Evolutionary conservation across 1,140 invertebrate species (phyloP).

Genomic region (Dufourea novaeangliae): DNA sequence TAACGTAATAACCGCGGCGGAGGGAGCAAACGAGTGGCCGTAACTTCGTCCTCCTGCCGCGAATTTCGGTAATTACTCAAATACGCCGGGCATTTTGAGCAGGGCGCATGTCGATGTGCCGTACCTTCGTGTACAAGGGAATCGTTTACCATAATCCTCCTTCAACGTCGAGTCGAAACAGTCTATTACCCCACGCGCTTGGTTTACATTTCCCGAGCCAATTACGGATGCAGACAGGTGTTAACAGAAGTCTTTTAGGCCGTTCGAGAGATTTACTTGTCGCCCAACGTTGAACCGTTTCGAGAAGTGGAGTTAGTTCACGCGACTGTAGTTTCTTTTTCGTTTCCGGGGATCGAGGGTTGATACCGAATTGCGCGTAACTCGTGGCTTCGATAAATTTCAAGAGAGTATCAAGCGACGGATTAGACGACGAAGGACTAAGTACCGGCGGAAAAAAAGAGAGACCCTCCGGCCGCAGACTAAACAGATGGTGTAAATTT

Average conservation of each 20-base stretch:
- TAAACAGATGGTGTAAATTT: conserved; percentile 64
- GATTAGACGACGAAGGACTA: conserved; percentile 44
- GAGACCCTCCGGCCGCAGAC: conserved; percentile 44
- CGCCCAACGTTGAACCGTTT: background rate
- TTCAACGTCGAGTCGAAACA: background rate
- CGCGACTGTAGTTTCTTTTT: background rate
- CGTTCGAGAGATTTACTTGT: background rate
- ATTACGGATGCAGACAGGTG: too few species aligned
- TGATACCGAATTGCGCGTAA: background rate
- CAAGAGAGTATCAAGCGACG: conserved; percentile 40
- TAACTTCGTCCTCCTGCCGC: conserved; percentile 67
- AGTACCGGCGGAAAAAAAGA: conserved; percentile 43
- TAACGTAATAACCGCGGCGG: conserved; percentile 77
- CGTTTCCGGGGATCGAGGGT: background rate
- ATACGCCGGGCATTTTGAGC: conserved; percentile 13
- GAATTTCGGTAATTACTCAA: conserved; percentile 41
- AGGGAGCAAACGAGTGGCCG: conserved; percentile 70
- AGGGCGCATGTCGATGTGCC: background rate
- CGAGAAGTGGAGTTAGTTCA: background rate
- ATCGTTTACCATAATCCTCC: background rate
- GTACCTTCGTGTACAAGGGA: background rate
- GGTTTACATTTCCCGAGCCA: too few species aligned
- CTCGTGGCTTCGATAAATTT: conserved; percentile 28
- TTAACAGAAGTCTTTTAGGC: too few species aligned
- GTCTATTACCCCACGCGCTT: too few species aligned